Evolutionary conservation across 1,140 invertebrate species (phyloP).

Genomic region (Armadillidium nasatum): DNA sequence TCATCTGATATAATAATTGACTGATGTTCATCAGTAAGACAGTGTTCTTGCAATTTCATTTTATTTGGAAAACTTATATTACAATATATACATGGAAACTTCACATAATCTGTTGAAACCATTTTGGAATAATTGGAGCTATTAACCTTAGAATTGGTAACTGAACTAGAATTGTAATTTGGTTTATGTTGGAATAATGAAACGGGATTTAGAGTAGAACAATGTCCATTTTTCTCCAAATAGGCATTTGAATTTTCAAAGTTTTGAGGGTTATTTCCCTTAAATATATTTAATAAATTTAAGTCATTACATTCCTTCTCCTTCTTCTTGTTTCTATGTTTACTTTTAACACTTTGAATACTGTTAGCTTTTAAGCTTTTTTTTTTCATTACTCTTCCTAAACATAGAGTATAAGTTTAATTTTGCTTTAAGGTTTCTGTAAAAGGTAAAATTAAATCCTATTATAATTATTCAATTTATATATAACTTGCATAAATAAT

Average conservation of each 20-base stretch:
- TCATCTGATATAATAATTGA: slow-evolving; percentile 66
- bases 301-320: background rate
- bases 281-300: background rate
- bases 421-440: no score
- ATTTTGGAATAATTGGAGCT: background rate
- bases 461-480: no score
- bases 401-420: no score
- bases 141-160: background rate
- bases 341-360: background rate
- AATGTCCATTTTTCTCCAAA: background rate
- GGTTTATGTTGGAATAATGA: background rate
- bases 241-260: no score
- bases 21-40: slow-evolving; percentile 62
- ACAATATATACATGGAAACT: slow-evolving; percentile 57
- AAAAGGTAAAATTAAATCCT: no score
- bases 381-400: background rate
- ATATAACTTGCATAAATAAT: no score
- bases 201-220: background rate
- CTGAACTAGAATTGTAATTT: background rate
- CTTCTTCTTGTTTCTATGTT: background rate
- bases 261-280: background rate
- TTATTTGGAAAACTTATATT: slow-evolving; percentile 58
- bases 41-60: slow-evolving; percentile 60
- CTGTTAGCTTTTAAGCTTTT: background rate
- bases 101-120: background rate